Conservation (phyloP, 2,113 vertebrate genomes). For the Odobenus rosmarus region DNA sequence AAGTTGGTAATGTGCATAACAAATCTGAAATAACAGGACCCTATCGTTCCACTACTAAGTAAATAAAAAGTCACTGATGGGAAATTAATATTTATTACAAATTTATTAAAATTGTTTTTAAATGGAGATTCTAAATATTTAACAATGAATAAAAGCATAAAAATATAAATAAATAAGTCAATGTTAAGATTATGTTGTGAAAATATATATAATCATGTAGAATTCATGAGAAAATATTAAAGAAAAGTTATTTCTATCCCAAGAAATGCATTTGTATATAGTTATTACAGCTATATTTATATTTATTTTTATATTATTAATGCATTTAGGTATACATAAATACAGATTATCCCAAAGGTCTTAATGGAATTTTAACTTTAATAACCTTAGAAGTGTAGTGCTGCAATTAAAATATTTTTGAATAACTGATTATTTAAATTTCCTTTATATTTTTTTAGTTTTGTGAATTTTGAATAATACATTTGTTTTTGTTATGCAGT, state of each 20-base stretch:
- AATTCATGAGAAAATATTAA: background rate
- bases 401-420: background rate
- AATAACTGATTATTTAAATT: background rate
- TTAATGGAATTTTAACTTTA: background rate
- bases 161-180: background rate
- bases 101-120: background rate
- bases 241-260: background rate
- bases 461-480: background rate
- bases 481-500: background rate
- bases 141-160: background rate
- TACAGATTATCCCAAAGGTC: background rate
- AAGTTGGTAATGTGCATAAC: background rate
- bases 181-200: background rate
- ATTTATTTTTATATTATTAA: conserved; percentile 10
- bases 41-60: background rate
- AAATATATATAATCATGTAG: background rate
- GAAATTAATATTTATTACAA: background rate
- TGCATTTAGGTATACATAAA: background rate
- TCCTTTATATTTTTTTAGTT: background rate
- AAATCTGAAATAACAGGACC: background rate
- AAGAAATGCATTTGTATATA: background rate
- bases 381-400: background rate
- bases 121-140: background rate
- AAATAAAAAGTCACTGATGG: background rate
- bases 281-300: background rate